Conservation (phyloP, 2,888 invertebrate genomes). For the Pinctada fucata region DNA sequence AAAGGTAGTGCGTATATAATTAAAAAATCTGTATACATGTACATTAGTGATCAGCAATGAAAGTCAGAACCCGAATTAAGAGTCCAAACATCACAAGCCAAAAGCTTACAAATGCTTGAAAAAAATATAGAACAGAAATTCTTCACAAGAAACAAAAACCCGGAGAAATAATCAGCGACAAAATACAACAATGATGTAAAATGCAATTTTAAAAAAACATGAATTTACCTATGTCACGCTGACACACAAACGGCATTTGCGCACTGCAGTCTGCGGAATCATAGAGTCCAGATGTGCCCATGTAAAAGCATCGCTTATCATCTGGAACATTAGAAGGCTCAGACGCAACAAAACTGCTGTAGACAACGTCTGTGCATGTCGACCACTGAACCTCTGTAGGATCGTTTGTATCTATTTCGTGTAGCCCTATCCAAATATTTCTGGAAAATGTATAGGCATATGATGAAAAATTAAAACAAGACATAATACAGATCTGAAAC, state of each 20-base stretch:
- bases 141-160: too few relatives aligned
- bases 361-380: not conserved
- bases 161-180: too few relatives aligned
- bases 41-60: too few relatives aligned
- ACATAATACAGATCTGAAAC: not conserved
- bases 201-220: not conserved
- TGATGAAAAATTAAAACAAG: not conserved
- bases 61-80: too few relatives aligned
- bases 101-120: too few relatives aligned
- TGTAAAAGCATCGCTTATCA: constrained; percentile 10
- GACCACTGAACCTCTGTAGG: constrained; percentile 8
- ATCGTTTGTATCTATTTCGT: constrained; percentile 17
- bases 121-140: too few relatives aligned
- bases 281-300: not conserved
- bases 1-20: too few relatives aligned
- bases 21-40: too few relatives aligned
- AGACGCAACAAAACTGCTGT: not conserved
- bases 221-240: constrained; percentile 11
- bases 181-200: not conserved
- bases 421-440: constrained; percentile 28
- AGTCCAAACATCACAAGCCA: too few relatives aligned
- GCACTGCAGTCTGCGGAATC: constrained; percentile 4
- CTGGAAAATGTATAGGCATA: not conserved
- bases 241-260: constrained; percentile 13
- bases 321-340: not conserved